A percentile compares a stretch with the other conserved stretches of the same genome.
Evolutionary conservation across 2,888 invertebrate genomes (phyloP).

Genomic region (Lasioglossum zephyrum): DNA sequence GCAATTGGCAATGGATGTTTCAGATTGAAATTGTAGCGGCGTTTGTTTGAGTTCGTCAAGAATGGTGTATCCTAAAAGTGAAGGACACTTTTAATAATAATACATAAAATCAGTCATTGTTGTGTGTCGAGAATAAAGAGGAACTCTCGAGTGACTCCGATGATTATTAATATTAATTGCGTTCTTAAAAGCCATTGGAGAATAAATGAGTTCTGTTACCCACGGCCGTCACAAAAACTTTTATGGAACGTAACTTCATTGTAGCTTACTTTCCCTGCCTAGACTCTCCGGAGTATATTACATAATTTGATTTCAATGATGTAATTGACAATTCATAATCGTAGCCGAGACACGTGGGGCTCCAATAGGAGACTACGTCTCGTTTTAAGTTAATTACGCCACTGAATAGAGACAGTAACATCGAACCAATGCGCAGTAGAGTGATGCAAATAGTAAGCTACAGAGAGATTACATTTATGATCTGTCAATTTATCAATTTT

Average conservation of each 20-base stretch:
- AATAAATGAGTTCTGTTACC: background rate
- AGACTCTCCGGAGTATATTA: background rate
- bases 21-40: background rate
- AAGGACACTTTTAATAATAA: no score
- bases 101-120: no score
- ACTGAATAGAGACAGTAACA: background rate
- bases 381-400: background rate
- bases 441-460: background rate
- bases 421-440: background rate
- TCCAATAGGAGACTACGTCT: background rate
- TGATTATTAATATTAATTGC: background rate
- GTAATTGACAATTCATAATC: conserved; percentile 13
- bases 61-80: background rate
- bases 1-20: background rate
- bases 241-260: background rate
- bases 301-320: conserved; percentile 8
- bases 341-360: background rate
- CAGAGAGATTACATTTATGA: background rate
- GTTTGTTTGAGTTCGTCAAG: background rate
- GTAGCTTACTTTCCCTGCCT: conserved; percentile 2
- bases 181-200: background rate
- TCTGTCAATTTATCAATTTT: background rate
- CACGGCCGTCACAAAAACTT: background rate
- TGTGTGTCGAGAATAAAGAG: no score
- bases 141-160: background rate